These are phyloP conservation scores for Mesoligia furuncula DNA, from an alignment of 2,888 invertebrate genomes.

Conservation along the genomic window DNA sequence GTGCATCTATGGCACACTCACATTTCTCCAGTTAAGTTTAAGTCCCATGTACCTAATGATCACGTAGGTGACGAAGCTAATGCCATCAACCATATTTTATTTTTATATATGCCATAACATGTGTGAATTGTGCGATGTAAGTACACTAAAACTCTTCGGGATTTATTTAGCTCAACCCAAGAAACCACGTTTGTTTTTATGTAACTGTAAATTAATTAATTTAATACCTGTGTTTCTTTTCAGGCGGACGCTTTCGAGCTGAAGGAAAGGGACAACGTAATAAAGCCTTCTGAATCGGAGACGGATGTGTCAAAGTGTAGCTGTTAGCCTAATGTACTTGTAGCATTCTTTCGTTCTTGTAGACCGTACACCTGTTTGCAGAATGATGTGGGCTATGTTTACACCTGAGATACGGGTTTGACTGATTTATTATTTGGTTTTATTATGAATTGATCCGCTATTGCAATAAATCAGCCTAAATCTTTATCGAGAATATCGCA, in stretches of 20 bases:
- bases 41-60: not conserved
- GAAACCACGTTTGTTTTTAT: not conserved
- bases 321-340: slow-evolving; percentile 78
- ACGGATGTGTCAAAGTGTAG: slow-evolving; percentile 88
- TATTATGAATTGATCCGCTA: slow-evolving; percentile 11
- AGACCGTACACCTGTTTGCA: slow-evolving; percentile 53
- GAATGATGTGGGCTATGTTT: slow-evolving; percentile 49
- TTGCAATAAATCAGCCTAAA: not conserved
- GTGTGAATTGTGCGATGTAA: not conserved
- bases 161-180: not conserved
- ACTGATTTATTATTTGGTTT: slow-evolving; percentile 19
- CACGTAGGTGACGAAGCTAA: not conserved
- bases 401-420: slow-evolving; percentile 55
- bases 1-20: not conserved
- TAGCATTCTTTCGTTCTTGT: slow-evolving; percentile 56
- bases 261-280: slow-evolving; percentile 86
- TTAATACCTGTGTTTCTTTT: slow-evolving; percentile 59
- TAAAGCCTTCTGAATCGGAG: slow-evolving; percentile 88
- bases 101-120: not conserved
- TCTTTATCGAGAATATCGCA: not conserved
- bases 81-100: not conserved
- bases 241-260: slow-evolving; percentile 89
- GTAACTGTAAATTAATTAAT: not conserved
- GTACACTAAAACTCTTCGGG: not conserved
- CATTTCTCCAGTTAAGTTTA: not conserved